Percentiles rank a stretch among this genome's conserved stretches.
Evolutionary conservation across 2,888 invertebrate genomes (phyloP).

Genomic region (Anoncus sp.): DNA sequence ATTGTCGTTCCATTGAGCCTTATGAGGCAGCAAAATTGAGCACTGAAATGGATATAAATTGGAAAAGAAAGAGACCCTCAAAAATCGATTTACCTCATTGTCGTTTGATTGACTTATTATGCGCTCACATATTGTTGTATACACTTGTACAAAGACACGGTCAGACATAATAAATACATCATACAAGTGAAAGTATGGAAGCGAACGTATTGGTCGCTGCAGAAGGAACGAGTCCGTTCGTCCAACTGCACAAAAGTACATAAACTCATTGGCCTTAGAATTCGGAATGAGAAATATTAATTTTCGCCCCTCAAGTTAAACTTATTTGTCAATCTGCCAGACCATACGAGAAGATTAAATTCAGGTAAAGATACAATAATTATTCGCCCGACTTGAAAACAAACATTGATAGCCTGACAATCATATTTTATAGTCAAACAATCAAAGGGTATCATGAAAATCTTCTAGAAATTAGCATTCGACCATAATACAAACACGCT

Average conservation of each 20-base stretch:
- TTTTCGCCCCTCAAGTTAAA: neutral
- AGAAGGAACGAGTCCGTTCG: too few relatives aligned
- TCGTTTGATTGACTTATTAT: constrained; percentile 59
- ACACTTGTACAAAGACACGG: neutral
- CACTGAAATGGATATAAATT: constrained; percentile 54
- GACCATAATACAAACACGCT: neutral
- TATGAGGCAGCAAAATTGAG: constrained; percentile 43
- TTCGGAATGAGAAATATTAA: too few relatives aligned
- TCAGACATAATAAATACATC: neutral
- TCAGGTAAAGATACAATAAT: neutral
- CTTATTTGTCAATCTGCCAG: neutral
- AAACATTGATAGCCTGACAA: neutral
- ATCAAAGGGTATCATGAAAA: neutral
- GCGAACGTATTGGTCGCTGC: too few relatives aligned
- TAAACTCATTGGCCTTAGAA: too few relatives aligned
- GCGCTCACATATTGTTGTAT: constrained; percentile 16
- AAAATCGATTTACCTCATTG: constrained; percentile 62
- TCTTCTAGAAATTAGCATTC: neutral
- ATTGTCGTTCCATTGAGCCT: constrained; percentile 57
- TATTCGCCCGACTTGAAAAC: neutral
- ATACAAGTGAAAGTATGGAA: constrained; percentile 20
- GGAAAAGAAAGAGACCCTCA: constrained; percentile 55
- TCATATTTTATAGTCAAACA: neutral
- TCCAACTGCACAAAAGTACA: too few relatives aligned
- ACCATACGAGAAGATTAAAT: neutral